Evolutionary conservation across 2,888 invertebrate species (phyloP).

Genomic region (Drosophila pullipes): DNA sequence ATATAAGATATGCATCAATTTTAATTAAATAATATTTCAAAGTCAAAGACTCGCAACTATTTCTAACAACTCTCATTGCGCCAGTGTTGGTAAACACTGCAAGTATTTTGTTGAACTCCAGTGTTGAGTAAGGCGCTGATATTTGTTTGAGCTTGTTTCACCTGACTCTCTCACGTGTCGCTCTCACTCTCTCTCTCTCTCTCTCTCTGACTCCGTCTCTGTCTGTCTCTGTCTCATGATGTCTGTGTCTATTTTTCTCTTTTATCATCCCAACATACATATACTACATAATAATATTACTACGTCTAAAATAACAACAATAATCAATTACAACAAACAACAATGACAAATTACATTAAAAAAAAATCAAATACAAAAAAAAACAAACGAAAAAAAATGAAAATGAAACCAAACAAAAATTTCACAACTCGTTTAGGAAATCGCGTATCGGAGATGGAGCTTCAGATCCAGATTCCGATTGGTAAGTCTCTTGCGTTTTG

Average conservation of each 20-base stretch:
- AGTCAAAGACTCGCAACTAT: not conserved
- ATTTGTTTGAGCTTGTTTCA: not conserved
- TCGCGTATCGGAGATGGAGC: conserved; percentile 84
- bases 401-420: conserved; percentile 60
- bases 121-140: not conserved
- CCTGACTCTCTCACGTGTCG: not conserved
- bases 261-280: conserved; percentile 23
- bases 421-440: conserved; percentile 83
- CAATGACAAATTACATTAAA: conserved; percentile 21
- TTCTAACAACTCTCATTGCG: not conserved
- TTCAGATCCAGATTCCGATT: conserved; percentile 85
- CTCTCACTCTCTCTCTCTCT: not conserved
- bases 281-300: conserved; percentile 6
- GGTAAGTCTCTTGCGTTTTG: conserved; percentile 79
- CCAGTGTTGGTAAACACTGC: not conserved
- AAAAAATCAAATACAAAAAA: conserved; percentile 7
- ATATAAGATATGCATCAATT: not conserved
- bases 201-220: conserved; percentile 1
- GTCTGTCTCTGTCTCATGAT: conserved; percentile 5
- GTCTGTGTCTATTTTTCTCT: conserved; percentile 3
- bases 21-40: not conserved
- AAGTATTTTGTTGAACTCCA: not conserved
- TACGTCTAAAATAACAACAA: conserved; percentile 22
- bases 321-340: conserved; percentile 29
- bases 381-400: conserved; percentile 32